Base-by-base conservation (phyloP, 1,140 invertebrate species). In the Lethocerus indicus region DNA sequence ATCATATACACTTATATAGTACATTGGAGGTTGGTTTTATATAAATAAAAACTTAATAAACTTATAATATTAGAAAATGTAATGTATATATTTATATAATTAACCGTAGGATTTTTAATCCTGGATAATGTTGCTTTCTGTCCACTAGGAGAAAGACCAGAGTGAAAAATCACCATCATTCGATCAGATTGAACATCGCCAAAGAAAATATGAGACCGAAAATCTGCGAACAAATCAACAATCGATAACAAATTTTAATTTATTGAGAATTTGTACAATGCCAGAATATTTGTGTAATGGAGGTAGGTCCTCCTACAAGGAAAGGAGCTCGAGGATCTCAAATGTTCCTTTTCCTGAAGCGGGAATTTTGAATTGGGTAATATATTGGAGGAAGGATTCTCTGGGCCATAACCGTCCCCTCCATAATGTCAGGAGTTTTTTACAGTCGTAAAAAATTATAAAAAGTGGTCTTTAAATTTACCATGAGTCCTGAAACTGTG, bases 401-500 rank as follows among this genome's bases (percentile, higher is more conserved):
- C 23, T 29, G 20, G 16, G 2, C 14, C n/a, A 29, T 46, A 6
- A 21, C 9, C 44, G 16, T 29, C 26, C 5, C 4, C n/a, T 12
- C 3, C 5, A 3, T 16, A 9, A 36, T 16, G 35, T 36, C 14
- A 16, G 2, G n/a, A 36, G 35, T 16, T 36, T 36, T 36, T 16
- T 36, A 16, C 7, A 36, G 20, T 16, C 35, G 20, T 36, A 16
- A 36, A 36, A 36, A 16, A 36, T 36, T 18, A 16, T 14, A 36
- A 16, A 14, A 36, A 16, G n/a, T 36, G n/a, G n/a, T 36, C 21
- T 47, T 20, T 35, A 7, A 35, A 49, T 39, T 68, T 68, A 85
- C 82, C 81, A 89, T 83, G n/a, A 89, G 63, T 54, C 78, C 71
- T 5, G 87, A 82, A 39, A 89, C 79, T 20, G 77, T 73, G 43